Base-by-base conservation (phyloP, 2,797 vertebrate species). In the Eidolon dupreanum region DNA sequence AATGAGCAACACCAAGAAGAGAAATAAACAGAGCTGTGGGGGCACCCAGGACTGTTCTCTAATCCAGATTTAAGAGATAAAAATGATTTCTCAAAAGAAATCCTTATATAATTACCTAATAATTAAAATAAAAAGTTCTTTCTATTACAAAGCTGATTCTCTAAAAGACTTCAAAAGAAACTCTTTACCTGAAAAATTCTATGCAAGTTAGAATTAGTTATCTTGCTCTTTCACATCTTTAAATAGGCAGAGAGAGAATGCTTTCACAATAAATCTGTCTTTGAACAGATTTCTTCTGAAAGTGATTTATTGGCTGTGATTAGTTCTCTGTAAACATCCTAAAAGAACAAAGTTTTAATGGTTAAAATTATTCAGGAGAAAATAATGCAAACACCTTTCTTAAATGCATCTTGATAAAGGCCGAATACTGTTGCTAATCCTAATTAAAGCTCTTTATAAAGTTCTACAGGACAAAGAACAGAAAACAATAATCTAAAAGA, bases 271-370 rank as follows among this genome's bases (percentile, higher is more conserved):
- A 87, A 89, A 94, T 78, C 43, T 84, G 7, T 81, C 79, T 82
- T 95, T 73, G 31, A 90, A 75, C 68, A 92, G 49, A 94, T 96
- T 84, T 88, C 59, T 96, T 85, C 81, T 57, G 51, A 82, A 96
- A 81, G 55, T 88, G 49, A 84, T 94, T 90, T 87, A 93, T n/a
- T 92, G 41, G 28, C 73, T 89, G 70, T 88, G 63, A 94, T 91
- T 84, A 87, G 5, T n/a, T 66, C 36, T 93, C 36, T 77, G 31
- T 85, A 90, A 96, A 88, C 36, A 93, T 77, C 46, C 11, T 81
- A 66, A 89, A 88, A 89, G 41, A 88, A 71, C 43, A 73, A 94
- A 84, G 36, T 70, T 97, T 91, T 86, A 70, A 84, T 66, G 83
- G 12, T 70, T 95, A 6, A 93, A 95, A 70, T 88, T 66, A 71